Evolutionary conservation across 2,113 vertebrate genomes (phyloP), one percentile per base, ranked within the genome.

Genomic region (Neolamprologus caudopunctatus): DNA sequence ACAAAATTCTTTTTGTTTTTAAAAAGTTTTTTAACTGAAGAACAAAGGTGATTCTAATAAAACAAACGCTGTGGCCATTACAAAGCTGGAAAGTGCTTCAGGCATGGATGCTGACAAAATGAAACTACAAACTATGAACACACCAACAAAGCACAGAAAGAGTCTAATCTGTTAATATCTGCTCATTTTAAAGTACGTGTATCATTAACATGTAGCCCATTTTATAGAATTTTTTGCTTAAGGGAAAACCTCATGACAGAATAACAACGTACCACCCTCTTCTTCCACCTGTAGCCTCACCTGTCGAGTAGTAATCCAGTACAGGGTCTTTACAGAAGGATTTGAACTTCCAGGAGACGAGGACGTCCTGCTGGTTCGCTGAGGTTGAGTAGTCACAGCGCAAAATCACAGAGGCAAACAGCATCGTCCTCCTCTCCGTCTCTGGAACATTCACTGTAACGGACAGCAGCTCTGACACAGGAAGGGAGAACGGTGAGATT

Each of bases 321-420:
- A 99, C 95, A 1, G 99, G 99, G 88, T 99, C 99, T 94, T 98
- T 98, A 94, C 99, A 99, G 96, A 99, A 99, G 84, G 98, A 98
- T 94, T 99, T 99, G 96, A 86, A 99, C 83, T 92, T 96, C 99
- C 99, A 99, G 3, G 97, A 97, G 94, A 99, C 97, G 24, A 98
- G 93, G 35, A 99, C 98, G 0, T 97, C 97, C 91, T 98, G 98
- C 63, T 95, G 86, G 89, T 94, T 97, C 0, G 97, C 97, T 1
- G 98, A 99, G 16, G 98, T 99, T 55, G 97, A 97, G 24, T 97
- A 99, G 86, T 99, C 99, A 89, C 99, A 99, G 88, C 95, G 97
- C 45, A 99, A 95, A 73, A 95, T 82, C 17, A 99, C 89, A 0
- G 95, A 97, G 14, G 97, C 97, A 84, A 99, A 99, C 57, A 99